Percentiles rank a stretch among this genome's conserved stretches.
These are phyloP conservation scores for Anthophora plumipes DNA, from an alignment of 2,888 invertebrate genomes.

Conservation along the genomic window DNA sequence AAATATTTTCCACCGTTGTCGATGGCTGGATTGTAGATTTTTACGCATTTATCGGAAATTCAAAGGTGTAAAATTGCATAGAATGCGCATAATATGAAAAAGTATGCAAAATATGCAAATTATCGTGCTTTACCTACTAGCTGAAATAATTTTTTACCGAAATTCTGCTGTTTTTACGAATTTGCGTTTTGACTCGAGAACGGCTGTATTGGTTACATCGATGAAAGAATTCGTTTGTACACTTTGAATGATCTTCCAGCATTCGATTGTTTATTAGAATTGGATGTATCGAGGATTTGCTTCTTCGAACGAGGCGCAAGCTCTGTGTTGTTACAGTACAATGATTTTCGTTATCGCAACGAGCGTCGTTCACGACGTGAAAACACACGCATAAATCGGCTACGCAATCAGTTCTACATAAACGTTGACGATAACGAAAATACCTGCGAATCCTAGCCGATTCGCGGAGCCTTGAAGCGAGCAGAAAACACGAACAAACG, in stretches of 20 bases:
- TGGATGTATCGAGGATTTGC: background rate
- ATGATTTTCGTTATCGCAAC: slow-evolving; percentile 43
- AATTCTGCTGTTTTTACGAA: too few relatives aligned
- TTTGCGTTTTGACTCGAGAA: too few relatives aligned
- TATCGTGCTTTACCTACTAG: too few relatives aligned
- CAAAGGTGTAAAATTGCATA: too few relatives aligned
- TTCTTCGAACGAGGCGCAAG: background rate
- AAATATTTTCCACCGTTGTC: too few relatives aligned
- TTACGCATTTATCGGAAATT: too few relatives aligned
- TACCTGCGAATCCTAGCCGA: slow-evolving; percentile 16
- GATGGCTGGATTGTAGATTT: too few relatives aligned
- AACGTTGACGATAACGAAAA: slow-evolving; percentile 49
- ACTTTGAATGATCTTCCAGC: background rate
- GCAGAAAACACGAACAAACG: slow-evolving; percentile 12
- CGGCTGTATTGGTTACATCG: too few relatives aligned
- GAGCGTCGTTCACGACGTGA: background rate
- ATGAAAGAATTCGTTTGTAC: too few relatives aligned
- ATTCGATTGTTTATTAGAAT: background rate
- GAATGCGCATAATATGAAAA: too few relatives aligned
- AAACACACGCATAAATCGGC: background rate
- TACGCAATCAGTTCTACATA: slow-evolving; percentile 44
- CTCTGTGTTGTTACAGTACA: slow-evolving; percentile 13
- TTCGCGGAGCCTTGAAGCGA: slow-evolving; percentile 14
- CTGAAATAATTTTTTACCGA: too few relatives aligned
- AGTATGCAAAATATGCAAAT: too few relatives aligned